phyloP scores from a whole-genome alignment of 2,888 invertebrate genomes.

The Congeria kusceri region DNA sequence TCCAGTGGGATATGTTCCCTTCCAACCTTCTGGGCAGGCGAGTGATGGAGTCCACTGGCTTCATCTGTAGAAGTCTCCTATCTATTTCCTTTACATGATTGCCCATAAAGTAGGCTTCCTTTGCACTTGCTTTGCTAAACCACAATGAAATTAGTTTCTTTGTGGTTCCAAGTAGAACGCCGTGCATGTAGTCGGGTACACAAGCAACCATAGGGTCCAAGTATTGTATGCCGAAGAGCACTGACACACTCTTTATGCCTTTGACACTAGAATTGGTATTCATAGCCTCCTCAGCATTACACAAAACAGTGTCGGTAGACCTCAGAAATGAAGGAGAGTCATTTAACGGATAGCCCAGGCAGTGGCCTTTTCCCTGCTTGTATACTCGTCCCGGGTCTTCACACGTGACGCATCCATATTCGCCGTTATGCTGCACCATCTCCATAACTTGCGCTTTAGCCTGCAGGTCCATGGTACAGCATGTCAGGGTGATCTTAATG shows the following conservation, averaged over 20 bases:
- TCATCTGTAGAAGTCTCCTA: conserved; percentile 15
- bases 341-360: conserved; percentile 17
- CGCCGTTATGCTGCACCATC: conserved; percentile 53
- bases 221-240: background rate
- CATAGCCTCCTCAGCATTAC: conserved; percentile 6
- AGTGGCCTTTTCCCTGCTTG: conserved; percentile 32
- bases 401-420: conserved; percentile 41
- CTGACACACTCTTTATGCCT: conserved; percentile 15
- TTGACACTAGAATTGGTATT: background rate
- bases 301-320: background rate
- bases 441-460: too few relatives aligned
- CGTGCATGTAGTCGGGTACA: conserved; percentile 34
- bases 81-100: conserved; percentile 15
- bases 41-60: too few relatives aligned
- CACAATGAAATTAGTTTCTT: too few relatives aligned
- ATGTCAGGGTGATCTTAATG: background rate
- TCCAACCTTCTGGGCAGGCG: too few relatives aligned
- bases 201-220: conserved; percentile 3
- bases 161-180: too few relatives aligned
- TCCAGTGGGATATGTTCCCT: conserved; percentile 18
- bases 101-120: conserved; percentile 30
- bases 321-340: too few relatives aligned
- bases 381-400: conserved; percentile 25
- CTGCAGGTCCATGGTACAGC: too few relatives aligned
- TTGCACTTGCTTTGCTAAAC: conserved; percentile 8